Evolutionary conservation across 2,797 vertebrate genomes (phyloP), one percentile per base, ranked within the genome.

Genomic region (Cyclura pinguis): DNA sequence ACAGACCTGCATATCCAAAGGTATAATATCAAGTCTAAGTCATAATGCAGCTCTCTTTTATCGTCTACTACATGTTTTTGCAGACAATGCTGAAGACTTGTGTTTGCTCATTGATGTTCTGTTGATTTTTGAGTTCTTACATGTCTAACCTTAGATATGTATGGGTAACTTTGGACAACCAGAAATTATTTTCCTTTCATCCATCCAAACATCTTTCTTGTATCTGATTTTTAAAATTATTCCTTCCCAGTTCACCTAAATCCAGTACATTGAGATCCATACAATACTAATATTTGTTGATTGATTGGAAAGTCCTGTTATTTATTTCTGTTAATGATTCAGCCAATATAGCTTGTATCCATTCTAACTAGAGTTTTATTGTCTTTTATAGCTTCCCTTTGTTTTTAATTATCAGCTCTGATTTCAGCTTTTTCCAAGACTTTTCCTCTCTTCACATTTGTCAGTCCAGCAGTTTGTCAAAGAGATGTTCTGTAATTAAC

Each of bases 161-260:
- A 94, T 89, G 89, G 93, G 92, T 91, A 91, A 89, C 80, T 55
- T 47, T 42, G 22, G 29, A 6, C 29, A 50, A 64, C 18, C 38
- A 64, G 10, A 38, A 89, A 47, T 80, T 90, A 88, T 84, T 89
- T 87, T 73, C 74, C 57, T 89, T 94, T 94, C 90, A 91, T 76
- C 91, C 76, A 90, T 92, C 64, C 89, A 72, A 95, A 91, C 82
- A 52, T 27, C n/a, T 32, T 24, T 86, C 22, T 6, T 78, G 59
- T 10, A 10, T 64, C 59, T 62, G 59, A 64, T 50, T 74, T 87
- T 64, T 50, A 76, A 47, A 29, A 47, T 62, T 32, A 50, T 47
- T 20, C 5, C 1, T 1, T 42, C 27, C 38, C 55, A 64, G 3
- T 12, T 90, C 52, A 47, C 42, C 42, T 47, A 47, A 47, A 47